A percentile compares a stretch with the other conserved stretches of the same genome.
Evolutionary conservation across 2,797 vertebrate genomes (phyloP).

Genomic region (Sebastes itinus): DNA sequence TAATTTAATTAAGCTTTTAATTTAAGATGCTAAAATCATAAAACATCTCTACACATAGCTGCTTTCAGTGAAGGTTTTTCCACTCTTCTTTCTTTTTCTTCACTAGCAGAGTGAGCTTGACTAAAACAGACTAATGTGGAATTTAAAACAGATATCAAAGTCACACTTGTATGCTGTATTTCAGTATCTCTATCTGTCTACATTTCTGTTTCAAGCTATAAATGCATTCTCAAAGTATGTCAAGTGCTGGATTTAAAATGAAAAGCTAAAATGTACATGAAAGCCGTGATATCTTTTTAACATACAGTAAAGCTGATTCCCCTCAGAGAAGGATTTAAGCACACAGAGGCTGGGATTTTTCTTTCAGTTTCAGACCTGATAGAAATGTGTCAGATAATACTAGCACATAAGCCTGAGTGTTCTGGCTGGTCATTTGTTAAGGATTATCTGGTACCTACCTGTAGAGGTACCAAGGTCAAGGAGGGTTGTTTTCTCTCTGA

Average conservation of each 20-base stretch:
- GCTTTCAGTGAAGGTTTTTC: neutral
- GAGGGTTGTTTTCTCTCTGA: neutral
- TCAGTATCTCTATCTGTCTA: neutral
- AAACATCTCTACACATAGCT: neutral
- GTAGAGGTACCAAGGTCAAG: slow-evolving; percentile 14
- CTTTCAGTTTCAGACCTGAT: slow-evolving; percentile 10
- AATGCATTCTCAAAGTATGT: slow-evolving; percentile 20
- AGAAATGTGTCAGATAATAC: slow-evolving; percentile 32
- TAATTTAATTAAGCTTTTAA: neutral
- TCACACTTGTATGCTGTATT: neutral
- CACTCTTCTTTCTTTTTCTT: neutral
- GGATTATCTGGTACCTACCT: slow-evolving; percentile 18
- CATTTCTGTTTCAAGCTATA: slow-evolving; percentile 1
- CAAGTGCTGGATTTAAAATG: slow-evolving; percentile 39
- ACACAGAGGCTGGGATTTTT: neutral
- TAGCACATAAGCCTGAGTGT: neutral
- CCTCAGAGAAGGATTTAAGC: slow-evolving; percentile 32
- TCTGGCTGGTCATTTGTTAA: slow-evolving; percentile 34
- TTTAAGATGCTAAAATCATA: neutral
- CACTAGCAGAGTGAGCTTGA: neutral
- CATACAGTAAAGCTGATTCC: slow-evolving; percentile 18
- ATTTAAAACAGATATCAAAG: slow-evolving; percentile 8
- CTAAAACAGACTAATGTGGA: neutral
- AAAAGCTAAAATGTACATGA: slow-evolving; percentile 26
- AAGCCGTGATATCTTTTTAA: slow-evolving; percentile 20